Evolutionary conservation across 2,113 vertebrate genomes (phyloP).

Genomic region (Halcyon senegalensis): DNA sequence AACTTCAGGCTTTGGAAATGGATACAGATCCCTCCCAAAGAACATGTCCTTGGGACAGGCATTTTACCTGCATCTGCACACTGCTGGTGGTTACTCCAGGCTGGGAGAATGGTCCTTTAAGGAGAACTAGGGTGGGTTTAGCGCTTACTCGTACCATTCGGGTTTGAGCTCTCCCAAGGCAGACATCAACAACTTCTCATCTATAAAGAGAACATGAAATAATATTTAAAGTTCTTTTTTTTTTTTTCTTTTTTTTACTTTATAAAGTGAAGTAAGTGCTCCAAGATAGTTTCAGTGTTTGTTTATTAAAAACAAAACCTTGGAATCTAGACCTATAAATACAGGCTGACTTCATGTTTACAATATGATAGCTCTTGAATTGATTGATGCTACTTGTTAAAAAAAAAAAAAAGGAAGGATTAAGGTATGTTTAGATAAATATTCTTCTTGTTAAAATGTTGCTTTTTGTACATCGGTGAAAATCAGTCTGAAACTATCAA

Average conservation of each 20-base stretch:
- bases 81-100: not conserved
- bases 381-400: not conserved
- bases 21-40: not conserved
- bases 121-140: not conserved
- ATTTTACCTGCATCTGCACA: not conserved
- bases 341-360: not conserved
- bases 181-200: not conserved
- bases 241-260: not conserved
- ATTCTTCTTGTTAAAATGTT: not conserved
- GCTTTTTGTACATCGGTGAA: not conserved
- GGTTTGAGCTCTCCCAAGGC: not conserved
- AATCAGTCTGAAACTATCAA: not conserved
- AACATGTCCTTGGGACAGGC: accelerated
- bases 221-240: not conserved
- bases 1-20: not conserved
- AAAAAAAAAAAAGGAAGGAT: not conserved
- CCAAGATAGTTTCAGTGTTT: not conserved
- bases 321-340: conserved; percentile 36
- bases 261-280: not conserved
- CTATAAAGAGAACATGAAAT: conserved; percentile 1
- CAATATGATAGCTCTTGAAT: not conserved
- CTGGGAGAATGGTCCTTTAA: not conserved
- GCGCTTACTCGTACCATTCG: accelerated
- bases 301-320: not conserved
- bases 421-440: not conserved